Conservation (phyloP, 2,797 vertebrate species). For the Pseudochaenichthys georgianus region DNA sequence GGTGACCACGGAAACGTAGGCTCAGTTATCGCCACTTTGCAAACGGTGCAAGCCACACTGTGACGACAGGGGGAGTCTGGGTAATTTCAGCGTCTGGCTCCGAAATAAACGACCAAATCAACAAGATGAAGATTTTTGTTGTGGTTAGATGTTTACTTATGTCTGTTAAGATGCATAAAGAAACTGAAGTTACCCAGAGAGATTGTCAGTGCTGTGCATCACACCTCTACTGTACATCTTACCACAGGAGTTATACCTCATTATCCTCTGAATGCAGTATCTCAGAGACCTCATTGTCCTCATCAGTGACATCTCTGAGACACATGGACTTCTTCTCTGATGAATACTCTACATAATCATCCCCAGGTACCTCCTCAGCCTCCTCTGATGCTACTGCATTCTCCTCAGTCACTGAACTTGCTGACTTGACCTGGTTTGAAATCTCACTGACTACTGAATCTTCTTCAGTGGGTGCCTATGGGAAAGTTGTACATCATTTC, state of each 20-base stretch:
- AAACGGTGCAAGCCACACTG: constrained; percentile 59
- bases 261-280: constrained; percentile 72
- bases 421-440: constrained; percentile 64
- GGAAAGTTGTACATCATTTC: constrained; percentile 69
- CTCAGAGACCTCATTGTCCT: constrained; percentile 75
- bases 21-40: constrained; percentile 38
- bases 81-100: constrained; percentile 74
- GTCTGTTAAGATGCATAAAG: not conserved
- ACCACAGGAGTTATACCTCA: constrained; percentile 75
- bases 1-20: constrained; percentile 58
- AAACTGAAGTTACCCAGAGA: constrained; percentile 73
- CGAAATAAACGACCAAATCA: constrained; percentile 19
- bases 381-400: constrained; percentile 67
- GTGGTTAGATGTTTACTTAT: constrained; percentile 5
- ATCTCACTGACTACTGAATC: constrained; percentile 71
- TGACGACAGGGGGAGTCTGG: constrained; percentile 61
- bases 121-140: constrained; percentile 11
- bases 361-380: constrained; percentile 71
- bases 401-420: constrained; percentile 55
- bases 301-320: constrained; percentile 59
- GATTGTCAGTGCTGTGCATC: constrained; percentile 62
- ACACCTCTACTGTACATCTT: constrained; percentile 70
- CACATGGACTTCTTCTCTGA: constrained; percentile 55
- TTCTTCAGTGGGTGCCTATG: constrained; percentile 73
- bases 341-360: constrained; percentile 62